Evolutionary conservation across 2,113 vertebrate genomes (phyloP).

Genomic region (Rissa tridactyla): DNA sequence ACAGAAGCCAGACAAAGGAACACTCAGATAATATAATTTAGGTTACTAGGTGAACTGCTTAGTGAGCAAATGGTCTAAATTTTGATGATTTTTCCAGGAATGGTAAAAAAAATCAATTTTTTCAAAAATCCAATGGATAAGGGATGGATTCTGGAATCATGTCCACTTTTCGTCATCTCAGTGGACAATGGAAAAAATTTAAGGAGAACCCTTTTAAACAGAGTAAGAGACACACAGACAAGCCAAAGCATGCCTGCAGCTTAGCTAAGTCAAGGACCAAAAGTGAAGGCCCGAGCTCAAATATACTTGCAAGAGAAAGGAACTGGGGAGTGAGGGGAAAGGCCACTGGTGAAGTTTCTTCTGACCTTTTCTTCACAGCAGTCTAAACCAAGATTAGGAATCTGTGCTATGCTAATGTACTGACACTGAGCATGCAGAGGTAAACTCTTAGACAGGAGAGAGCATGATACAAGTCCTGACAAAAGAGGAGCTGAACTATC

Average conservation of each 20-base stretch:
- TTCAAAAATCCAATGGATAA: not conserved
- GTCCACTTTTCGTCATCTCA: not conserved
- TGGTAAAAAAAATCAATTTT: fast-evolving
- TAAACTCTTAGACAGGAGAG: not conserved
- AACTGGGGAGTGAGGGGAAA: fast-evolving
- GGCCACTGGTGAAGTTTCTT: fast-evolving
- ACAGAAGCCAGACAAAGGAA: not conserved
- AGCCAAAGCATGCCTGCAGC: not conserved
- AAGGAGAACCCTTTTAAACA: not conserved
- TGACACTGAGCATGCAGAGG: not conserved
- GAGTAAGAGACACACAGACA: not conserved
- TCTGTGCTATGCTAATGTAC: not conserved
- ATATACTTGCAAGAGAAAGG: not conserved
- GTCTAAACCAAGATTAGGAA: not conserved
- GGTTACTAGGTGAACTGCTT: not conserved
- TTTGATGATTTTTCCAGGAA: not conserved
- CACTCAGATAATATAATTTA: not conserved
- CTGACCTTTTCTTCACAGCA: not conserved
- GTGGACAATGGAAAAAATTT: not conserved
- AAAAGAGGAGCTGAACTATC: not conserved
- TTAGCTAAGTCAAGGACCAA: not conserved
- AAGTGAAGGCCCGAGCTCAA: not conserved
- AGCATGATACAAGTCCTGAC: not conserved
- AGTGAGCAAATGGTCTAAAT: not conserved
- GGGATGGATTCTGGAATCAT: not conserved